These are phyloP conservation scores for Drosophila nigrodunni DNA, from an alignment of 1,140 invertebrate species.

Conservation along the genomic window DNA sequence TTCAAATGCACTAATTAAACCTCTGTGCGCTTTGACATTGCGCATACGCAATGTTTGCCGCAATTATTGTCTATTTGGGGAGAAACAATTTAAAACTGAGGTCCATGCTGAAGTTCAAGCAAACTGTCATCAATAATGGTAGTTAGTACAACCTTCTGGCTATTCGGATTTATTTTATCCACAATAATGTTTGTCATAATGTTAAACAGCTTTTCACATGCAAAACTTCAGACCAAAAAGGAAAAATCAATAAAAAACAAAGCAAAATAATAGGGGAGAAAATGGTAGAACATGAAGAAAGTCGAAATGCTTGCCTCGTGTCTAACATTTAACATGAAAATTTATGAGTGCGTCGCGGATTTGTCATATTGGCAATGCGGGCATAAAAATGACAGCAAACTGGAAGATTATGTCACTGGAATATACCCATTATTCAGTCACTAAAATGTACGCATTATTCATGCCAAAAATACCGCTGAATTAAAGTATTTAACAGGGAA, in stretches of 20 bases:
- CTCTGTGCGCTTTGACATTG: background rate
- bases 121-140: conserved; percentile 5
- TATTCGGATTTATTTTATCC: conserved; percentile 6
- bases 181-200: conserved; percentile 13
- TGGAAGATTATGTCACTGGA: background rate
- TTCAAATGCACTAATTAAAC: conserved; percentile 19
- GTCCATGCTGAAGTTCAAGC: conserved; percentile 4
- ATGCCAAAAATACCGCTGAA: no score
- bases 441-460: no score
- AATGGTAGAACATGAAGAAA: background rate
- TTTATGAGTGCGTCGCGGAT: conserved; percentile 33
- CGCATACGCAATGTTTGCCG: background rate
- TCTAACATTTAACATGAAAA: conserved; percentile 37
- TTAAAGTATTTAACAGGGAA: no score
- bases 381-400: conserved; percentile 12
- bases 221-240: conserved; percentile 1
- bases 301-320: conserved; percentile 23
- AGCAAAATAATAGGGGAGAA: background rate
- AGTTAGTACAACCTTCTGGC: conserved; percentile 8
- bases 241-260: conserved; percentile 19
- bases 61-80: no score
- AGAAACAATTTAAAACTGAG: conserved; percentile 4
- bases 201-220: conserved; percentile 16
- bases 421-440: background rate
- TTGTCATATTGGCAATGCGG: conserved; percentile 33